Conservation (phyloP, 2,888 invertebrate species). For the Baronia brevicornis region DNA sequence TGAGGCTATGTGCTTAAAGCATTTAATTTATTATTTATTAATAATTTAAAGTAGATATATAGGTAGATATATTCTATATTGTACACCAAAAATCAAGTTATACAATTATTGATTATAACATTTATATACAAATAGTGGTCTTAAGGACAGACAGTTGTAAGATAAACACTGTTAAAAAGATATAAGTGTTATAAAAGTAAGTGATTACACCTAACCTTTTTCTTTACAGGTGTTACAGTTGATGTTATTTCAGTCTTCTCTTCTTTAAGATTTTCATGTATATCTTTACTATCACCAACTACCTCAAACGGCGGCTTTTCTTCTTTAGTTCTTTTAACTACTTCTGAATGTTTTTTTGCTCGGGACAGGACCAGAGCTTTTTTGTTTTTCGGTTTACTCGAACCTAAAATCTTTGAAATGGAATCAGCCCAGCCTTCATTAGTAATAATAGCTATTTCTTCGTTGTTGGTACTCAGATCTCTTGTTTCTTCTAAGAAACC, state of each 20-base stretch:
- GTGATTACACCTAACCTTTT: constrained; percentile 40
- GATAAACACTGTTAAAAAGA: too few species aligned
- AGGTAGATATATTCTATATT: too few species aligned
- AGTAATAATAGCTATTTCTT: constrained; percentile 37
- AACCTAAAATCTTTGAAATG: constrained; percentile 84
- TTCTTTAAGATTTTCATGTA: constrained; percentile 47
- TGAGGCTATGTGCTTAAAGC: too few species aligned
- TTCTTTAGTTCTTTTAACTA: constrained; percentile 57
- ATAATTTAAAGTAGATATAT: too few species aligned
- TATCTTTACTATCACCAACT: constrained; percentile 73
- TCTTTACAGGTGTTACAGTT: constrained; percentile 49
- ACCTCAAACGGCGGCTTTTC: constrained; percentile 80
- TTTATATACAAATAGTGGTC: too few species aligned
- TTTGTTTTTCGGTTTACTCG: constrained; percentile 84
- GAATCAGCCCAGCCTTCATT: constrained; percentile 90
- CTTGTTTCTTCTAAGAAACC: constrained; percentile 23
- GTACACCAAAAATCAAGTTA: too few species aligned
- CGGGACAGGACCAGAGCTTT: constrained; percentile 85
- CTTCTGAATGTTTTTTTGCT: constrained; percentile 82
- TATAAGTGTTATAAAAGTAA: too few species aligned
- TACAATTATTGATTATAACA: too few species aligned
- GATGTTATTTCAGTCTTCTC: constrained; percentile 26
- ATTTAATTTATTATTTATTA: too few species aligned
- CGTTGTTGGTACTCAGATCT: constrained; percentile 28
- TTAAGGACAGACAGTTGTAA: too few species aligned